These are phyloP conservation scores for Drosophila tripunctata DNA, from an alignment of 2,888 invertebrate genomes.

Conservation along the genomic window DNA sequence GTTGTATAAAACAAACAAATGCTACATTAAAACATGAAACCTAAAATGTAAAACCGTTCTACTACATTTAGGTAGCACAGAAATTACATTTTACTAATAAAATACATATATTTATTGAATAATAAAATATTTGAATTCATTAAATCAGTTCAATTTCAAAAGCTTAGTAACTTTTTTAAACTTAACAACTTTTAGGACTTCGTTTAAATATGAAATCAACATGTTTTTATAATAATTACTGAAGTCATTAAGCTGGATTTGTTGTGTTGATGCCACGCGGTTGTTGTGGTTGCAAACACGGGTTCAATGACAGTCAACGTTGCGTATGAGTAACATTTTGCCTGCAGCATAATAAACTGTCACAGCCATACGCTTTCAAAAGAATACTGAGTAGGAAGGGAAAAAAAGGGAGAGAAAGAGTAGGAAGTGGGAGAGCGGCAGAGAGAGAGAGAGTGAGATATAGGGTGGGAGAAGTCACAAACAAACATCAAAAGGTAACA, in stretches of 20 bases:
- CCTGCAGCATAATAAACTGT: constrained; percentile 18
- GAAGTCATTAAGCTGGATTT: background rate
- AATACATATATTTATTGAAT: no score
- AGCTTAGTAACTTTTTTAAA: background rate
- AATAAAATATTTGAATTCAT: no score
- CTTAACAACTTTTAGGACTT: background rate
- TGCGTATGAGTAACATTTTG: constrained; percentile 46
- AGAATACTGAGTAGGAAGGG: background rate
- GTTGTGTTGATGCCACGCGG: constrained; percentile 32
- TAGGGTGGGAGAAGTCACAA: constrained; percentile 1
- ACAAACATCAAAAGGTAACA: constrained; percentile 48
- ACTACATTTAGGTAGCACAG: no score
- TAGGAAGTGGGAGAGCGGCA: background rate
- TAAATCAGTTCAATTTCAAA: no score
- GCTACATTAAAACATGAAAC: no score
- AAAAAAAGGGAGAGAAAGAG: background rate
- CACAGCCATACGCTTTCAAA: constrained; percentile 8
- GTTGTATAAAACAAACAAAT: no score
- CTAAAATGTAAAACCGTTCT: no score
- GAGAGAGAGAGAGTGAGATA: background rate
- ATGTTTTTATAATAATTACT: background rate
- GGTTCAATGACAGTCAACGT: constrained; percentile 54
- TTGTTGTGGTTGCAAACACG: constrained; percentile 31
- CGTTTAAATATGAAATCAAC: background rate
- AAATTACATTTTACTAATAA: no score